These are phyloP conservation scores for Pholis gunnellus DNA, from an alignment of 2,113 vertebrate species.

Conservation along the genomic window DNA sequence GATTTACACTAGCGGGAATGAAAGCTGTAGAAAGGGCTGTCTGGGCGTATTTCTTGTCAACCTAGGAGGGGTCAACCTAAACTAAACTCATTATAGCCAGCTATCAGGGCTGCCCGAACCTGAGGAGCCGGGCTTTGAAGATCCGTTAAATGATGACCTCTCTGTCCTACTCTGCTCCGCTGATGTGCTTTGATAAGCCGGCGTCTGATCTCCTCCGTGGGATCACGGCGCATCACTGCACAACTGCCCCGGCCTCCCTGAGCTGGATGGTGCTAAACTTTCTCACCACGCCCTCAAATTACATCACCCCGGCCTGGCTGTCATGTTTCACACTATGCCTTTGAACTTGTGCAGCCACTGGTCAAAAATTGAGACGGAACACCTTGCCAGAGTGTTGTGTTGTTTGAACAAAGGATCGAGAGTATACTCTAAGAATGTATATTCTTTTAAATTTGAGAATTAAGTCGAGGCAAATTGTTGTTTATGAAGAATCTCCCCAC, in stretches of 20 bases:
- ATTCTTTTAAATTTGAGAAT: slow-evolving; percentile 8
- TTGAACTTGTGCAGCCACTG: slow-evolving; percentile 59
- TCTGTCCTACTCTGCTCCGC: slow-evolving; percentile 58
- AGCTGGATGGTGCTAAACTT: slow-evolving; percentile 57
- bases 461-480: slow-evolving; percentile 25
- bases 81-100: slow-evolving; percentile 69
- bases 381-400: slow-evolving; percentile 11
- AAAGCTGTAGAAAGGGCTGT: slow-evolving; percentile 22
- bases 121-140: slow-evolving; percentile 76
- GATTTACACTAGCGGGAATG: slow-evolving; percentile 37
- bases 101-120: slow-evolving; percentile 58
- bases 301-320: slow-evolving; percentile 67
- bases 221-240: slow-evolving; percentile 53
- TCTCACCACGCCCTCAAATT: slow-evolving; percentile 68
- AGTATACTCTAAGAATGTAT: not conserved
- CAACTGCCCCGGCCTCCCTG: slow-evolving; percentile 27
- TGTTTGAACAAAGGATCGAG: slow-evolving; percentile 29
- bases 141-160: slow-evolving; percentile 76
- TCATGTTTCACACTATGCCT: slow-evolving; percentile 58
- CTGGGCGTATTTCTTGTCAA: slow-evolving; percentile 21
- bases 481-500: slow-evolving; percentile 36
- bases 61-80: slow-evolving; percentile 42
- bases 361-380: slow-evolving; percentile 31
- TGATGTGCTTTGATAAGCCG: slow-evolving; percentile 80
- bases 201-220: slow-evolving; percentile 66